Evolutionary conservation across 2,113 vertebrate genomes (phyloP), one percentile per base, ranked within the genome.

Genomic region (Indicator indicator): DNA sequence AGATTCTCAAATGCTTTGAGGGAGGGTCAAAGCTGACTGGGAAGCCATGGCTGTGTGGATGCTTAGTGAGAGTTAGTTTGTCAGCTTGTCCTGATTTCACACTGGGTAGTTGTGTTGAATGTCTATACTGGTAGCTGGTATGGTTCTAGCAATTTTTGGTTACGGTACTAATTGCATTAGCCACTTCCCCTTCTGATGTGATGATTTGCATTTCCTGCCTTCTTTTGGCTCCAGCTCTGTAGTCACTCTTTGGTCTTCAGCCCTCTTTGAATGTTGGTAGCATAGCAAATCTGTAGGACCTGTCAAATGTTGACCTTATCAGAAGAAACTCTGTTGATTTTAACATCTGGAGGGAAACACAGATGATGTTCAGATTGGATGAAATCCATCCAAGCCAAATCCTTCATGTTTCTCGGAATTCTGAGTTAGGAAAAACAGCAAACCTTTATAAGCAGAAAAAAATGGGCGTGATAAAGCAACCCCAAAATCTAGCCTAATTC

Each of bases 81-180:
- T 36, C 36, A 21, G 67, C 52, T 46, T 55, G 28, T 30, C n/a
- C 4, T 75, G 24, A 52, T 71, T 80, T 84, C 48, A 46, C 11
- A 36, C 23, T 64, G 38, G 28, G 9, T 63, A 32, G 12, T 13
- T 69, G 5, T 50, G 32, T 68, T 0, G 0, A 33, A 9, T 56
- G 72, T 26, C 42, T 69, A 0, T 79, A 14, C 5, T 69, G 32
- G 59, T 24, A 75, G 26, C 4, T 80, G 21, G 6, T 23, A 11
- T 4, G 3, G 4, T 55, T 86, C 44, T 83, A 63, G 27, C 12
- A 70, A 26, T 7, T 55, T 50, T 50, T 54, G 20, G 8, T 58
- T 90, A 16, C 6, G 48, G 8, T 21, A 33, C 9, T 42, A 48
- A 56, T 32, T 52, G 33, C 2, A 3, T 32, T 33, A 76, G 9